phyloP scores from a whole-genome alignment of 2,888 invertebrate species.

The Artemia sinica region DNA sequence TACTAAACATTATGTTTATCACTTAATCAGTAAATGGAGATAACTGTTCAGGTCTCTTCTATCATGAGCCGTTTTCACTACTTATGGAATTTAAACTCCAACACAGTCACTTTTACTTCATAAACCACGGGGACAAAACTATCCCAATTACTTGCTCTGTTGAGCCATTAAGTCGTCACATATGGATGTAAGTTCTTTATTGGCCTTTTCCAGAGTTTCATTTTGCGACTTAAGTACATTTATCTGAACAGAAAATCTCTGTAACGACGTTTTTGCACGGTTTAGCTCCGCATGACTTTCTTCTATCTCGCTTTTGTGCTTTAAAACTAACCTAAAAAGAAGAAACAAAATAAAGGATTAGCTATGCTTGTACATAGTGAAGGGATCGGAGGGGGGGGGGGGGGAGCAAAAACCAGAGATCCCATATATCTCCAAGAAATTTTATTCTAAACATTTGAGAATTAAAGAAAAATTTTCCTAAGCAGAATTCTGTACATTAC shows the following conservation, averaged over 20 bases:
- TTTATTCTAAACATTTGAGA: no score
- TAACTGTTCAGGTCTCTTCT: no score
- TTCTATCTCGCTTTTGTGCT: slow-evolving; percentile 2
- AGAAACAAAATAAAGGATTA: neutral
- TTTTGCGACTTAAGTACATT: neutral
- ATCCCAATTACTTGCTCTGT: neutral
- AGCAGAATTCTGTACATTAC: no score
- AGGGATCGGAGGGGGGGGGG: no score
- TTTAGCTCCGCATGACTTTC: neutral
- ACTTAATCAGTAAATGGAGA: no score
- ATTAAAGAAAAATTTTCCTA: no score
- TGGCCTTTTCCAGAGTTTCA: neutral
- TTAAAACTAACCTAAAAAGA: neutral
- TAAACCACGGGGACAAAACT: neutral
- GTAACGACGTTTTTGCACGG: neutral
- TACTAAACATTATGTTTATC: no score
- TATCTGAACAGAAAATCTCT: neutral
- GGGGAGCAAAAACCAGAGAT: no score
- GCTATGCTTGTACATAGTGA: neutral
- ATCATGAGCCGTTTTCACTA: no score
- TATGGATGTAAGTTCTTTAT: slow-evolving; percentile 4
- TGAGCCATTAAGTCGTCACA: neutral
- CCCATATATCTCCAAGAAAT: no score
- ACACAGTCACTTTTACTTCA: no score
- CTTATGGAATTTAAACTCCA: no score